Conservation (phyloP, 2,113 vertebrate genomes). For the Entelurus aequoreus region DNA sequence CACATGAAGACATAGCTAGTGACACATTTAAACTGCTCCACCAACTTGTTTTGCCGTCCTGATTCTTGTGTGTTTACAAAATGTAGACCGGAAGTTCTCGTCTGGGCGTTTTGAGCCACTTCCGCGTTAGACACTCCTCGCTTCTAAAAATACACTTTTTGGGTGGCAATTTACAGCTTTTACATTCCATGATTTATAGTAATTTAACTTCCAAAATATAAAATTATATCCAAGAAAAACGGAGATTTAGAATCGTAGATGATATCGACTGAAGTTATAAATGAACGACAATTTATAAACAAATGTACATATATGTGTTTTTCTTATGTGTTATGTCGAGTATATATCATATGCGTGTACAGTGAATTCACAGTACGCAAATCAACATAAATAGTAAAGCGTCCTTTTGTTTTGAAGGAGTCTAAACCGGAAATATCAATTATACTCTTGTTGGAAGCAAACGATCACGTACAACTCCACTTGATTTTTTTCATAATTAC, state of each 20-base stretch:
- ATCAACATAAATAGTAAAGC: too few relatives aligned
- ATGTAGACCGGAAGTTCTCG: not conserved
- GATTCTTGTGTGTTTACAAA: conserved; percentile 11
- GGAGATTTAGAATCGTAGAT: not conserved
- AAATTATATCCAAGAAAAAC: not conserved
- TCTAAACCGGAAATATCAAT: too few relatives aligned
- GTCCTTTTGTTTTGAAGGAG: too few relatives aligned
- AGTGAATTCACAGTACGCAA: too few relatives aligned
- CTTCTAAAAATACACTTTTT: not conserved
- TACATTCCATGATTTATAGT: not conserved
- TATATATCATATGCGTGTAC: too few relatives aligned
- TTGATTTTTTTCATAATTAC: too few relatives aligned
- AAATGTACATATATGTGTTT: too few relatives aligned
- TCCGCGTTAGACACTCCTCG: not conserved
- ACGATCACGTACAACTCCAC: too few relatives aligned
- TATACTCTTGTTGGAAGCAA: too few relatives aligned
- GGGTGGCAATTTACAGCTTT: not conserved
- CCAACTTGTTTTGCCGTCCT: not conserved
- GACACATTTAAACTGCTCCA: not conserved
- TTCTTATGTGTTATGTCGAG: too few relatives aligned
- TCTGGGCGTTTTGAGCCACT: not conserved
- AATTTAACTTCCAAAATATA: not conserved
- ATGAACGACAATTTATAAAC: too few relatives aligned
- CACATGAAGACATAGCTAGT: not conserved
- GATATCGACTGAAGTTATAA: too few relatives aligned